Percentiles rank a stretch among this genome's conserved stretches.
Conservation (phyloP, 2,113 vertebrate species). For the Heterotilapia buettikoferi region DNA sequence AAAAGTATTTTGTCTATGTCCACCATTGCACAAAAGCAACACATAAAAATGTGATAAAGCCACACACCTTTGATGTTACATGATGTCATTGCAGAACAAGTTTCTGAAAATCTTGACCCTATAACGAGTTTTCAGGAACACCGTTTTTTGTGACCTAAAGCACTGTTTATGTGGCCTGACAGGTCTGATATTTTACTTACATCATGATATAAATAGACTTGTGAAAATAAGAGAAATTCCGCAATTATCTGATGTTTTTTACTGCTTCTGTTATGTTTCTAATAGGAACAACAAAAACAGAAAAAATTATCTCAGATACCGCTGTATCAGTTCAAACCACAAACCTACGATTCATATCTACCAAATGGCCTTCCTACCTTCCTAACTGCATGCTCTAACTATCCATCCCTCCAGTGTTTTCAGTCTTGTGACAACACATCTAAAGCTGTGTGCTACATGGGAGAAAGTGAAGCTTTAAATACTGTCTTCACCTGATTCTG, state of each 20-base stretch:
- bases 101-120: background rate
- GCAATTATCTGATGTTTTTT: background rate
- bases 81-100: background rate
- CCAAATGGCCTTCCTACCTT: background rate
- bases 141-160: background rate
- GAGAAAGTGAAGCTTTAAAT: background rate
- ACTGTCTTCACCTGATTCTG: background rate
- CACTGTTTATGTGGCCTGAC: background rate
- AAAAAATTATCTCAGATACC: fast-evolving
- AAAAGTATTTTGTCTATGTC: background rate
- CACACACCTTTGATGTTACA: background rate
- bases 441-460: background rate
- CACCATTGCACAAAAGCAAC: background rate
- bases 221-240: background rate
- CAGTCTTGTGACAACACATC: background rate
- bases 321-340: background rate
- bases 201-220: background rate
- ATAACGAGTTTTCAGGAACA: fast-evolving
- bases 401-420: background rate
- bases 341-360: background rate
- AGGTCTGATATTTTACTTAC: background rate
- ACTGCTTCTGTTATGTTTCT: background rate
- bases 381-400: background rate
- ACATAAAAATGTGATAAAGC: background rate
- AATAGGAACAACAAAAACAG: background rate